Evolutionary conservation across 2,888 invertebrate species (phyloP).

Genomic region (Lithosia quadra): DNA sequence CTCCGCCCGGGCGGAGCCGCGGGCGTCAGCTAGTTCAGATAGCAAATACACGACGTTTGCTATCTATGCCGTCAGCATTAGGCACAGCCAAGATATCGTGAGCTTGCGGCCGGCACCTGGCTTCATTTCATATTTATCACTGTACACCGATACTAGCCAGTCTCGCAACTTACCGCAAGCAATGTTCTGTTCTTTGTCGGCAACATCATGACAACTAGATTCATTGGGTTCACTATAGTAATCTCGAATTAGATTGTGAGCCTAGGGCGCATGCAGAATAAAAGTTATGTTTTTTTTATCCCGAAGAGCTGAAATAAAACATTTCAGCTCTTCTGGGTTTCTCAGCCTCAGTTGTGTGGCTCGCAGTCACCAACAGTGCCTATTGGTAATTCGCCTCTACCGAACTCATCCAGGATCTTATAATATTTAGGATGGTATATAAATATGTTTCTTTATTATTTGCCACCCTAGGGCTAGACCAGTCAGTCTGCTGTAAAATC

Average conservation of each 20-base stretch:
- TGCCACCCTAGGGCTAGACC: no score
- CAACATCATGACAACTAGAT: conserved; percentile 62
- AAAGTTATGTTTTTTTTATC: conserved; percentile 46
- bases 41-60: conserved; percentile 30
- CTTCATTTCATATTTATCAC: conserved; percentile 43
- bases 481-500: no score
- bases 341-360: no score
- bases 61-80: conserved; percentile 24
- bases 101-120: conserved; percentile 30
- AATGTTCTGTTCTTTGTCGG: conserved; percentile 60
- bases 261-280: conserved; percentile 56
- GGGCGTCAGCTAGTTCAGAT: no score
- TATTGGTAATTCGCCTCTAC: no score
- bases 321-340: no score
- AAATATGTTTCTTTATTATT: no score
- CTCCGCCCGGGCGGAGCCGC: no score
- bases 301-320: no score
- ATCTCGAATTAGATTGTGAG: conserved; percentile 43
- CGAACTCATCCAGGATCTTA: no score
- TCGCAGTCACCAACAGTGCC: no score
- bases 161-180: conserved; percentile 49
- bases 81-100: conserved; percentile 32
- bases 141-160: conserved; percentile 25
- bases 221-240: conserved; percentile 55
- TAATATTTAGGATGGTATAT: no score